phyloP scores from a whole-genome alignment of 2,888 invertebrate species.

The Carabus problematicus region DNA sequence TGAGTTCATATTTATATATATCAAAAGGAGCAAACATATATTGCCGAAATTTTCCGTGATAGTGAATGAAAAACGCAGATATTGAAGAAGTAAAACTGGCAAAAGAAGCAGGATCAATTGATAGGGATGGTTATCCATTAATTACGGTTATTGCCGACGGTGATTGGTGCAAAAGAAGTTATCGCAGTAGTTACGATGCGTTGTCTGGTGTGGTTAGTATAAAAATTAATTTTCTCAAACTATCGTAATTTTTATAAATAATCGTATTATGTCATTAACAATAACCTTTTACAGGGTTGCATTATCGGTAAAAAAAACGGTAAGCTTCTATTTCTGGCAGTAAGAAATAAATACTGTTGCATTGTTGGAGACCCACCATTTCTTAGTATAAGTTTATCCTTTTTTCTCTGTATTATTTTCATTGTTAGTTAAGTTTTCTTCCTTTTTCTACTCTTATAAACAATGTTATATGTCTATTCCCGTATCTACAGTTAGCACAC shows the following conservation, averaged over 20 bases:
- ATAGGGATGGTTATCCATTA: neutral
- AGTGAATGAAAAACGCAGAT: neutral
- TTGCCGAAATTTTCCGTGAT: slow-evolving; percentile 2
- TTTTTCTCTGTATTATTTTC: too few relatives aligned
- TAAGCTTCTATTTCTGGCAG: slow-evolving; percentile 21
- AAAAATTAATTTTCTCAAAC: neutral
- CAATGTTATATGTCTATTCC: too few relatives aligned
- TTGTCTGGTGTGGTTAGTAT: neutral
- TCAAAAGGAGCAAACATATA: neutral
- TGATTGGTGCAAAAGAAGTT: slow-evolving; percentile 4
- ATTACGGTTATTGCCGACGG: neutral
- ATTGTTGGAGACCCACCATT: too few relatives aligned
- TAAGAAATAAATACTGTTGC: slow-evolving; percentile 13
- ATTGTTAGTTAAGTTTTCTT: too few relatives aligned
- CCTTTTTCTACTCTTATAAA: too few relatives aligned
- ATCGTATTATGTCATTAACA: neutral
- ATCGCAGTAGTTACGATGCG: neutral
- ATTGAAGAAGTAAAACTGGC: neutral
- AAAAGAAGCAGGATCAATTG: neutral
- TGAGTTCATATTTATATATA: neutral
- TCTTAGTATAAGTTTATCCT: too few relatives aligned
- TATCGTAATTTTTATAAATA: neutral
- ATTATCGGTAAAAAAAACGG: slow-evolving; percentile 16
- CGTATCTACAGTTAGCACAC: too few relatives aligned
- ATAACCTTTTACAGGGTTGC: slow-evolving; percentile 3